phyloP scores from a whole-genome alignment of 2,888 invertebrate species.

The Sesia apiformis region DNA sequence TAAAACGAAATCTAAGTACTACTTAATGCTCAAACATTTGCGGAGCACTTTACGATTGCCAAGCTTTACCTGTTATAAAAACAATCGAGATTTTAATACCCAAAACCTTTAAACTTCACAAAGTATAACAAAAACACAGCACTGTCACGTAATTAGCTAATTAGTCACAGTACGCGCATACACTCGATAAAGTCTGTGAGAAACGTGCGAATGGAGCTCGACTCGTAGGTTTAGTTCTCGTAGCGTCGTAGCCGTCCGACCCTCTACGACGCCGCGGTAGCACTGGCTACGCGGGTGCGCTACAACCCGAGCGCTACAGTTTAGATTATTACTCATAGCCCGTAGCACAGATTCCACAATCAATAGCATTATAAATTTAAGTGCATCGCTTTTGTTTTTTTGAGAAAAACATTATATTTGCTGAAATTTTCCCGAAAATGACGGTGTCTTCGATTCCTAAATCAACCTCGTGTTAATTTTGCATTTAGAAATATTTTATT shows the following conservation, averaged over 20 bases:
- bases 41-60: constrained; percentile 25
- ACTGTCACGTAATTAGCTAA: constrained; percentile 26
- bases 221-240: constrained; percentile 3
- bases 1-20: constrained; percentile 37
- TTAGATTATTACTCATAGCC: constrained; percentile 47
- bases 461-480: no score
- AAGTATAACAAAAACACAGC: constrained; percentile 22
- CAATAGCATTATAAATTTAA: constrained; percentile 39
- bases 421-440: neutral
- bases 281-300: constrained; percentile 60
- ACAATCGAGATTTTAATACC: constrained; percentile 16
- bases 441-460: no score
- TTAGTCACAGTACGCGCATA: neutral
- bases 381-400: neutral
- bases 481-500: no score
- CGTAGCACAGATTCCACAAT: constrained; percentile 59
- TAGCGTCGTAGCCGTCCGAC: constrained; percentile 32
- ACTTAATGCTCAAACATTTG: constrained; percentile 11
- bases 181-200: no score
- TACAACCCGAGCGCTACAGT: constrained; percentile 47
- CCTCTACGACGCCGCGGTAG: constrained; percentile 52
- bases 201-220: no score
- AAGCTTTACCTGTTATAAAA: constrained; percentile 34
- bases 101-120: neutral
- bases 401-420: neutral